A percentile compares a stretch with the other conserved stretches of the same genome.
These are phyloP conservation scores for Halictus quadricinctus DNA, from an alignment of 2,888 invertebrate genomes.

Conservation along the genomic window DNA sequence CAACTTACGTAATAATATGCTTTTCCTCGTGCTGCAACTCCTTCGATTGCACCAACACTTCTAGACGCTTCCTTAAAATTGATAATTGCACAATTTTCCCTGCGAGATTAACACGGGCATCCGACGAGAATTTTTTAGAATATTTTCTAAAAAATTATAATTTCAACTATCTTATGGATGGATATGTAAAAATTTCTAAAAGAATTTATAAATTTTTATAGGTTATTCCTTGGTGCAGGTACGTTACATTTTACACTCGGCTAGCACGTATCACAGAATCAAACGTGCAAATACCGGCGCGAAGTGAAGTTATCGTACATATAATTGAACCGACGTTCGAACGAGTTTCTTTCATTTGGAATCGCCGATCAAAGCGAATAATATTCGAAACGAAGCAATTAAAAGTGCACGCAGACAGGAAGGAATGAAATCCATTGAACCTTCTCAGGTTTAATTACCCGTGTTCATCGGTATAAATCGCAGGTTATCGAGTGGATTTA, in stretches of 20 bases:
- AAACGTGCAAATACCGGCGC: background rate
- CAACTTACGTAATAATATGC: slow-evolving; percentile 4
- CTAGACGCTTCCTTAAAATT: background rate
- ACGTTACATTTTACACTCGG: background rate
- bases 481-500: background rate
- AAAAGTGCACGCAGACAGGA: background rate
- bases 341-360: background rate
- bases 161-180: too few species aligned
- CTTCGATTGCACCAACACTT: background rate
- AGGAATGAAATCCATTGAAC: background rate
- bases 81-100: background rate
- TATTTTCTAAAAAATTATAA: too few species aligned
- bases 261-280: background rate
- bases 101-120: background rate
- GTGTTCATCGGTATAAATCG: background rate
- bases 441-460: slow-evolving; percentile 7
- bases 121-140: too few species aligned
- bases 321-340: background rate
- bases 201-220: background rate
- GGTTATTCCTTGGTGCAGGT: background rate
- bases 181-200: too few species aligned
- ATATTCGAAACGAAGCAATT: background rate
- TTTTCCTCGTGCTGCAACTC: background rate
- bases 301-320: background rate
- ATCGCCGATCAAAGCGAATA: background rate